These are phyloP conservation scores for Sparus aurata DNA, from an alignment of 2,797 vertebrate species.

Conservation along the genomic window DNA sequence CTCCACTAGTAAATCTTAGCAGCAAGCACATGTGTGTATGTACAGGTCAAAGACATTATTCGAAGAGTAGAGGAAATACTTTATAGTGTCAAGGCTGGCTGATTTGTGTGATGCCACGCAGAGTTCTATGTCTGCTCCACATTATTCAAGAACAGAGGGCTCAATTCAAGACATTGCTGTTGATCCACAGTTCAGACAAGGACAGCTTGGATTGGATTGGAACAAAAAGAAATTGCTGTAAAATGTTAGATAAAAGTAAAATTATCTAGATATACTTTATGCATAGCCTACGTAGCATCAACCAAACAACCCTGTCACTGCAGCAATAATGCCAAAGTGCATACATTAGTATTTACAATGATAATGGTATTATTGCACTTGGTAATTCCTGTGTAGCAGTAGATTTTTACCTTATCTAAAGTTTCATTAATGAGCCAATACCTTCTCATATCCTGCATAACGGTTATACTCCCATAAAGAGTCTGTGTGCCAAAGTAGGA, in stretches of 20 bases:
- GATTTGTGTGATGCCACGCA: not conserved
- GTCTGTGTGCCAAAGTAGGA: not conserved
- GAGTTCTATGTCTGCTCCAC: slow-evolving; percentile 2
- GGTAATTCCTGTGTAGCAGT: not conserved
- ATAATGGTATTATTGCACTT: not conserved
- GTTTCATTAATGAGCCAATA: not conserved
- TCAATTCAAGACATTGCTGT: not conserved
- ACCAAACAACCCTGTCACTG: not conserved
- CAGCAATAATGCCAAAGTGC: not conserved
- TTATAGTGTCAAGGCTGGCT: not conserved
- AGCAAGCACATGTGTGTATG: slow-evolving; percentile 25
- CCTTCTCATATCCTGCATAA: not conserved
- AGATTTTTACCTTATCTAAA: not conserved
- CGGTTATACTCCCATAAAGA: slow-evolving; percentile 10
- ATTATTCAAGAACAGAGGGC: not conserved
- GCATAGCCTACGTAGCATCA: not conserved
- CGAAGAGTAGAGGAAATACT: not conserved
- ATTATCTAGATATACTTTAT: not conserved
- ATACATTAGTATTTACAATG: slow-evolving; percentile 2
- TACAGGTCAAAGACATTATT: slow-evolving; percentile 23
- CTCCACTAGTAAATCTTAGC: slow-evolving; percentile 6
- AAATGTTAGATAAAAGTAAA: no score
- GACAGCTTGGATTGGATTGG: not conserved
- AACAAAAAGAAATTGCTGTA: no score
- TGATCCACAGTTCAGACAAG: not conserved